Evolutionary conservation across 92 coral and sea anemone genomes (phyloP), one percentile per base, ranked within the genome.

Genomic region (Montipora capitata): DNA sequence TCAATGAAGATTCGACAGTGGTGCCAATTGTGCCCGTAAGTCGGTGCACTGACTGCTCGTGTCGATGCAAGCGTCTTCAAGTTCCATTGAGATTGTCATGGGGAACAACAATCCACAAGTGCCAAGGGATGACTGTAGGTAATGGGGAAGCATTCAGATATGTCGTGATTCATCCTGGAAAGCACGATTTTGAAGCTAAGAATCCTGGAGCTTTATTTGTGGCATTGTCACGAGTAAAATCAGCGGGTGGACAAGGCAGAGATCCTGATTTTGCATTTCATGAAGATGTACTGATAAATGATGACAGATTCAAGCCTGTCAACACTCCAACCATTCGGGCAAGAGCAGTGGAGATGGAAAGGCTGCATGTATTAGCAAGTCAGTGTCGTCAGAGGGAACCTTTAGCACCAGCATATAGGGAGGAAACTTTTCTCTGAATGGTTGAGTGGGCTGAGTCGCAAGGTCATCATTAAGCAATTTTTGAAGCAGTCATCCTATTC

Each of bases 21-120:
- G 88, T 89, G 8, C 92, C 88, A 65, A 67, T 76, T 77, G 92
- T 76, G 38, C 93, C 93, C 7, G 69, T 84, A 3, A 61, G 81
- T 77, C 61, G 82, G 15, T 89, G 61, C 12, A 88, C 38, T 27
- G 87, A 81, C 16, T 88, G 87, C 16, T 11, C 16, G 10, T 88
- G 87, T 74, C 61, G 87, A 38, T 88, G 92, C 62, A 80, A 58
- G 82, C 61, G 78, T 41, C 5, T 74, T 12, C 87, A 80, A 35
- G 48, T 88, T 80, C 92, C 92, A 16, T 68, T 88, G 18, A 70
- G 92, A 72, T 20, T 88, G 52, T 76, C 91, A 1, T 77, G 84
- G 90, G 84, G 80, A n/a, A n/a, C n/a, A n/a, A n/a, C n/a, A n/a
- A n/a, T n/a, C n/a, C n/a, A n/a, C n/a, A n/a, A n/a, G n/a, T n/a